Conservation (phyloP, 1,140 invertebrate genomes). For the Musca domestica region DNA sequence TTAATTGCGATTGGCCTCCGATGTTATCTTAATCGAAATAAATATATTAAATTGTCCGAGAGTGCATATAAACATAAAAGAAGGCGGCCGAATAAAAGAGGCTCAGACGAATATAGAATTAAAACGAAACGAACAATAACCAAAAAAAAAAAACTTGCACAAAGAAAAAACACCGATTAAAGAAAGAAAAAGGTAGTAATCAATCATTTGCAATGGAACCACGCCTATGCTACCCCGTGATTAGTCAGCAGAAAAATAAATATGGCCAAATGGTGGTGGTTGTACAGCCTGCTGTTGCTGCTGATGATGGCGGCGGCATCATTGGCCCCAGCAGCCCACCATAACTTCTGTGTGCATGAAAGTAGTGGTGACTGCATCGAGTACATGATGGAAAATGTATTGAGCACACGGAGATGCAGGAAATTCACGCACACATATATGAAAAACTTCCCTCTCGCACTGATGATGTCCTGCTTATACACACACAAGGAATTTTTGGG, state of each 20-base stretch:
- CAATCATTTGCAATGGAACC: slow-evolving; percentile 49
- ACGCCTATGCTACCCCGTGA: slow-evolving; percentile 51
- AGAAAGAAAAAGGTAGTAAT: slow-evolving; percentile 40
- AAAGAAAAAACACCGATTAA: slow-evolving; percentile 3
- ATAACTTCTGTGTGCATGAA: too few relatives aligned
- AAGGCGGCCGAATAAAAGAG: slow-evolving; percentile 20
- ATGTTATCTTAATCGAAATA: too few relatives aligned
- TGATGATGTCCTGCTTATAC: too few relatives aligned
- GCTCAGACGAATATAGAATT: not conserved
- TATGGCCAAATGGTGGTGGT: slow-evolving; percentile 33
- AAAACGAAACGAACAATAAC: slow-evolving; percentile 8
- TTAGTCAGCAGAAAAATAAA: slow-evolving; percentile 47
- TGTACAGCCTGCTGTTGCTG: not conserved
- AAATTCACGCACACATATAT: not conserved
- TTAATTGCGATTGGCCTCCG: too few relatives aligned
- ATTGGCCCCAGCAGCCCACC: not conserved
- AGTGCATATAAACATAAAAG: not conserved
- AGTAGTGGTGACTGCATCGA: not conserved
- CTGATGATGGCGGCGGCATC: slow-evolving; percentile 36
- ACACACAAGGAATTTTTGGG: too few relatives aligned
- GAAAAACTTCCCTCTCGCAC: too few relatives aligned
- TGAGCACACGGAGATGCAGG: not conserved
- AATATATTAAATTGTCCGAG: too few relatives aligned
- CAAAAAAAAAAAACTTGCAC: not conserved
- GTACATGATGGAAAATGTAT: not conserved